Conservation (phyloP, 2,113 vertebrate species). For the Chitala chitala region DNA sequence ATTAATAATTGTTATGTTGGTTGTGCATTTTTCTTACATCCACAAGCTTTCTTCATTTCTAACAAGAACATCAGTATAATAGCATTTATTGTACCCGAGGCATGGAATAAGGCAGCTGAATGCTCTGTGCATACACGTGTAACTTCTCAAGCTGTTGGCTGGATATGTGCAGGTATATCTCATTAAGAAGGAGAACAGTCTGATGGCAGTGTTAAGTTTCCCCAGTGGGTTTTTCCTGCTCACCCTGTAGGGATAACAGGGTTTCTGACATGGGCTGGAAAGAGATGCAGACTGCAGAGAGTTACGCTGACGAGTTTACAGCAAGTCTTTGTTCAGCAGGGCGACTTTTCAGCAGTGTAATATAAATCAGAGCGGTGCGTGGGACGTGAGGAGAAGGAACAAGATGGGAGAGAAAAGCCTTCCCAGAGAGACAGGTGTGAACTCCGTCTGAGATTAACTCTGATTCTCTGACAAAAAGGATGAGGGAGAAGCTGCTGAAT, state of each 20-base stretch:
- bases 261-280: background rate
- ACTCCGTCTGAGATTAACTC: constrained; percentile 21
- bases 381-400: constrained; percentile 11
- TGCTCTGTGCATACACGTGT: background rate
- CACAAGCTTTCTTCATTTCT: too few relatives aligned
- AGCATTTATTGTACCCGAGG: background rate
- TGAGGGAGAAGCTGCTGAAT: background rate
- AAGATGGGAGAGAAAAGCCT: background rate
- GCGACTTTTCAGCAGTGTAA: constrained; percentile 5
- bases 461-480: background rate
- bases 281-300: background rate
- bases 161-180: too few relatives aligned
- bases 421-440: constrained; percentile 21
- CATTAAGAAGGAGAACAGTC: too few relatives aligned
- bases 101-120: background rate
- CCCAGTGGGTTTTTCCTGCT: too few relatives aligned
- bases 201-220: too few relatives aligned
- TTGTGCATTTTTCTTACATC: too few relatives aligned
- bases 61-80: background rate
- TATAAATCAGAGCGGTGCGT: constrained; percentile 5
- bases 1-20: too few relatives aligned
- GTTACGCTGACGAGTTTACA: background rate
- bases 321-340: background rate
- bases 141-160: background rate
- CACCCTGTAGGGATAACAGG: background rate